phyloP scores from a whole-genome alignment of 2,888 invertebrate genomes.

The Spodoptera exigua region DNA sequence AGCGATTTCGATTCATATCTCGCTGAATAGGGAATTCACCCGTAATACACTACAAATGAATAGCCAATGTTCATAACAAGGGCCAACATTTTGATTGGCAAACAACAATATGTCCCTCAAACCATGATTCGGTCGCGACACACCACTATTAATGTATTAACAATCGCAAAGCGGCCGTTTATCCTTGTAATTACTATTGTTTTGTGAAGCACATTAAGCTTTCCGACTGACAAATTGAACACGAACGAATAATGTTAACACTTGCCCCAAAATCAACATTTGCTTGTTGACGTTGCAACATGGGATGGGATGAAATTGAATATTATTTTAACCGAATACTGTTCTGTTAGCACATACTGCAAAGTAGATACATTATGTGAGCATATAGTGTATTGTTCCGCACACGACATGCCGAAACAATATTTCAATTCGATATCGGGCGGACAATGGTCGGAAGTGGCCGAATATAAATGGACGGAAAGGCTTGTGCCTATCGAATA shows the following conservation, averaged over 20 bases:
- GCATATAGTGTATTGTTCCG: constrained; percentile 71
- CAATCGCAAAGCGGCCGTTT: constrained; percentile 62
- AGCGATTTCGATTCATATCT: constrained; percentile 12
- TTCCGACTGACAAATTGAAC: constrained; percentile 68
- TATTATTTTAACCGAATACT: constrained; percentile 66
- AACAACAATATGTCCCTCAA: constrained; percentile 34
- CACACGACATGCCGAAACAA: constrained; percentile 81
- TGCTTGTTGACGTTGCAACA: constrained; percentile 66
- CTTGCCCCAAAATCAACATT: constrained; percentile 73
- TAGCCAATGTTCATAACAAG: constrained; percentile 48
- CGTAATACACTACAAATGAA: constrained; percentile 25
- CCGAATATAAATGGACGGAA: constrained; percentile 87
- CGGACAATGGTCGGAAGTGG: constrained; percentile 86
- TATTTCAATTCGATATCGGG: constrained; percentile 87
- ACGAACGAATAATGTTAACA: constrained; percentile 71
- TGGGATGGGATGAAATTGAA: constrained; percentile 60
- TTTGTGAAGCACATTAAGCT: constrained; percentile 66
- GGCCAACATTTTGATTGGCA: constrained; percentile 46
- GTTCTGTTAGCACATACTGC: constrained; percentile 48
- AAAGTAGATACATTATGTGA: constrained; percentile 60
- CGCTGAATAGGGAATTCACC: constrained; percentile 16
- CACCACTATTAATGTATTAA: constrained; percentile 60
- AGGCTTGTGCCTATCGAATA: constrained; percentile 82
- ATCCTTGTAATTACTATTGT: constrained; percentile 68
- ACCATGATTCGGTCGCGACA: constrained; percentile 46